Evolutionary conservation across 2,888 invertebrate species (phyloP).

Genomic region (Asteroscopus sphinx): DNA sequence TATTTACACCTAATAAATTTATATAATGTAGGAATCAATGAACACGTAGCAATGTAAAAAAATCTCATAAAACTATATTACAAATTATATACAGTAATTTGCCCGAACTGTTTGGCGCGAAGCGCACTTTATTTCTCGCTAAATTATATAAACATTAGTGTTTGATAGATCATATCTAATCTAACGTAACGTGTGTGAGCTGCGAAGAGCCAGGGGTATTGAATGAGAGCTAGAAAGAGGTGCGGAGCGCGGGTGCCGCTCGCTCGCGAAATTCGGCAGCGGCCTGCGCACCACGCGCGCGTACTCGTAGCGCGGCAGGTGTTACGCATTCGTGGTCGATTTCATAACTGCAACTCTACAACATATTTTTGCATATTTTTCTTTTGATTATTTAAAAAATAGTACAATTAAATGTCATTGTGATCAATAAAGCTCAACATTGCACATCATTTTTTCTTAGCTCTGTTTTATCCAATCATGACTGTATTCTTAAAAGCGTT

Average conservation of each 20-base stretch:
- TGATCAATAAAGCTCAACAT: background rate
- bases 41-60: constrained; percentile 20
- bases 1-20: constrained; percentile 35
- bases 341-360: constrained; percentile 28
- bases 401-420: background rate
- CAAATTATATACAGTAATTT: constrained; percentile 57
- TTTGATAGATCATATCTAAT: constrained; percentile 43
- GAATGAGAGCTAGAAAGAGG: constrained; percentile 62
- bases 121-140: constrained; percentile 47
- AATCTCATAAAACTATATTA: constrained; percentile 41
- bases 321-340: constrained; percentile 58
- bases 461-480: background rate
- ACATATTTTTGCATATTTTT: background rate
- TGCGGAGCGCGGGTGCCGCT: constrained; percentile 43
- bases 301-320: constrained; percentile 58
- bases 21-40: constrained; percentile 21
- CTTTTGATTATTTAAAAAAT: too few species aligned
- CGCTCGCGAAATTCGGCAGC: constrained; percentile 73
- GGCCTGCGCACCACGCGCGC: constrained; percentile 65
- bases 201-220: constrained; percentile 51
- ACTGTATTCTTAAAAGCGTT: background rate
- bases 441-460: background rate
- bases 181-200: constrained; percentile 13
- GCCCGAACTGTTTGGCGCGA: constrained; percentile 41
- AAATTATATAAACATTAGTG: constrained; percentile 53